Percentiles rank a stretch among this genome's conserved stretches.
Evolutionary conservation across 1,140 invertebrate species (phyloP).

Genomic region (Bombus superbus): DNA sequence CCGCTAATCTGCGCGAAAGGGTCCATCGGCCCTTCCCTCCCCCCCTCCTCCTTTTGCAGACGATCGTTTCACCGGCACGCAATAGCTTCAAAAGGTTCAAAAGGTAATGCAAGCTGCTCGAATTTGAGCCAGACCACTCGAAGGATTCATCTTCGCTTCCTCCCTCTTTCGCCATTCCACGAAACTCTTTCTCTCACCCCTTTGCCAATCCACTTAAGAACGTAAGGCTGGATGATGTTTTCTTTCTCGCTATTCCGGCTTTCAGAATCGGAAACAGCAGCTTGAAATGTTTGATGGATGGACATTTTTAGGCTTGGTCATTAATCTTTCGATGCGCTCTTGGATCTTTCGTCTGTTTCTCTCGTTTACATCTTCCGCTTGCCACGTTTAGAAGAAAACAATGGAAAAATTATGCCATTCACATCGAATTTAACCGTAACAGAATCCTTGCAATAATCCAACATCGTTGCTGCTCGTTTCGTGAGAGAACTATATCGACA

Average conservation of each 20-base stretch:
- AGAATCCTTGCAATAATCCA: neutral
- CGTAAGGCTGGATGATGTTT: conserved; percentile 33
- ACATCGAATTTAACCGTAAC: neutral
- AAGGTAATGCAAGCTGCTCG: conserved; percentile 50
- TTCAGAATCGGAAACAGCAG: neutral
- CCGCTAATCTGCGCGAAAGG: conserved; percentile 43
- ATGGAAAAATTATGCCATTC: neutral
- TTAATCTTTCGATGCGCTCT: no score
- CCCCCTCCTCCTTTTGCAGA: neutral
- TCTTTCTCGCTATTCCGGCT: conserved; percentile 22
- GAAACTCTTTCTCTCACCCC: conserved; percentile 16
- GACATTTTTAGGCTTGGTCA: neutral
- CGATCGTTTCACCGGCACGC: conserved; percentile 47
- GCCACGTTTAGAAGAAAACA: no score
- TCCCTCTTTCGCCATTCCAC: conserved; percentile 16
- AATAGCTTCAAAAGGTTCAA: conserved; percentile 48
- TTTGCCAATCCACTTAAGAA: conserved; percentile 48
- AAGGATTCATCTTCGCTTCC: conserved; percentile 45
- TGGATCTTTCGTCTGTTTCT: neutral
- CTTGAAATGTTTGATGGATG: neutral
- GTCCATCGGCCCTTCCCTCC: conserved; percentile 29
- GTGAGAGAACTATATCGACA: conserved; percentile 21
- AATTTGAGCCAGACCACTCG: conserved; percentile 51
- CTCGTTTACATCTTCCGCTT: neutral
- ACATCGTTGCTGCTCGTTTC: neutral